Percentiles rank a stretch among this genome's conserved stretches.
Evolutionary conservation across 2,888 invertebrate species (phyloP).

Genomic region (Julus scandinavius): DNA sequence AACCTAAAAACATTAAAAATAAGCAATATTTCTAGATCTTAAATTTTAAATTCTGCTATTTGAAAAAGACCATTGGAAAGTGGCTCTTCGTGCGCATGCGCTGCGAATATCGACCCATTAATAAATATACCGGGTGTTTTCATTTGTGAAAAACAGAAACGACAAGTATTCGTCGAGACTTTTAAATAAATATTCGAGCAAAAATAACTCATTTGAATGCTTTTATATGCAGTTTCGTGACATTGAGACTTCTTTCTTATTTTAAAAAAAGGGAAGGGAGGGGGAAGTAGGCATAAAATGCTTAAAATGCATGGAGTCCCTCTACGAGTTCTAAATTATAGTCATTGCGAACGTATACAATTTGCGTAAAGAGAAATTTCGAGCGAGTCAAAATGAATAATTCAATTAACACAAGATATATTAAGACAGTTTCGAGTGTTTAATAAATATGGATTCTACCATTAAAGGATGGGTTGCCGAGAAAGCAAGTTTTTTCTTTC

Average conservation of each 20-base stretch:
- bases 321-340: background rate
- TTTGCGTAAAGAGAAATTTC: constrained; percentile 32
- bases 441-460: background rate
- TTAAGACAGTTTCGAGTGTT: background rate
- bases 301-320: background rate
- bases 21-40: too few relatives aligned
- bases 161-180: background rate
- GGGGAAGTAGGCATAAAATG: background rate
- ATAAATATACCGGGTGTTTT: constrained; percentile 39
- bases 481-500: background rate
- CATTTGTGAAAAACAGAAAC: background rate
- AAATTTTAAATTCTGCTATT: too few relatives aligned
- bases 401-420: constrained; percentile 24
- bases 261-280: background rate
- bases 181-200: constrained; percentile 33
- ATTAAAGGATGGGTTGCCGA: background rate
- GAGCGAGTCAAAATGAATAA: constrained; percentile 4
- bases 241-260: background rate
- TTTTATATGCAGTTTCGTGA: constrained; percentile 11
- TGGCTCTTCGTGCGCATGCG: background rate
- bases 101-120: constrained; percentile 6
- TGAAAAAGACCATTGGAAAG: background rate
- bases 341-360: background rate
- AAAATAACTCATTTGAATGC: constrained; percentile 35
- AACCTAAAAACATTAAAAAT: too few relatives aligned